Evolutionary conservation across 2,888 invertebrate genomes (phyloP).

Genomic region (Amphipyra tragopoginis): DNA sequence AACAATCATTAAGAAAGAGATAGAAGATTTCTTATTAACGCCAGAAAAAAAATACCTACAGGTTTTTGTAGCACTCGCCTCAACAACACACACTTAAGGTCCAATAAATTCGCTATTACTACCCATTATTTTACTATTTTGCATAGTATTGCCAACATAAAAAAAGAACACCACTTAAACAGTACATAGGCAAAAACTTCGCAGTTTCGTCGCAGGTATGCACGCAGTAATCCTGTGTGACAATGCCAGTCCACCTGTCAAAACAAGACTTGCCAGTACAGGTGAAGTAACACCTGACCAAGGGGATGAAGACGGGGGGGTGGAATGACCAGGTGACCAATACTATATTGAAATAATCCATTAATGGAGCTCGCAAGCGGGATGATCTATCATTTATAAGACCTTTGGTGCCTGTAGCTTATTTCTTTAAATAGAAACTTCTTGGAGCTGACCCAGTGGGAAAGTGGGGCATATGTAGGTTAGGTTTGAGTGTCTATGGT

Average conservation of each 20-base stretch:
- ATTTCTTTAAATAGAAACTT: constrained; percentile 41
- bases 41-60: too few species aligned
- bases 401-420: constrained; percentile 18
- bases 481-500: constrained; percentile 18
- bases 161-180: constrained; percentile 41
- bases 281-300: constrained; percentile 82
- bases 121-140: constrained; percentile 49
- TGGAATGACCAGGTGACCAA: constrained; percentile 56
- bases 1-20: too few species aligned
- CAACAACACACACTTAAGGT: constrained; percentile 2
- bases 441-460: constrained; percentile 28
- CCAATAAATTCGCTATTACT: constrained; percentile 45
- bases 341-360: constrained; percentile 61
- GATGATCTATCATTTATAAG: constrained; percentile 52
- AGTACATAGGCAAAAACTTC: constrained; percentile 50
- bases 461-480: constrained; percentile 28
- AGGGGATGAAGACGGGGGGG: constrained; percentile 36
- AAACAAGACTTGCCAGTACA: constrained; percentile 80
- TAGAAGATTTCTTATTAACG: too few species aligned
- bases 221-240: constrained; percentile 72
- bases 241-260: constrained; percentile 81
- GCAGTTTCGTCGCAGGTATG: constrained; percentile 51
- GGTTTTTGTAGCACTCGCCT: background rate
- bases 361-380: constrained; percentile 45
- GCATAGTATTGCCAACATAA: constrained; percentile 45